Evolutionary conservation across 2,797 vertebrate genomes (phyloP).

Genomic region (Kryptopterus vitreolus): DNA sequence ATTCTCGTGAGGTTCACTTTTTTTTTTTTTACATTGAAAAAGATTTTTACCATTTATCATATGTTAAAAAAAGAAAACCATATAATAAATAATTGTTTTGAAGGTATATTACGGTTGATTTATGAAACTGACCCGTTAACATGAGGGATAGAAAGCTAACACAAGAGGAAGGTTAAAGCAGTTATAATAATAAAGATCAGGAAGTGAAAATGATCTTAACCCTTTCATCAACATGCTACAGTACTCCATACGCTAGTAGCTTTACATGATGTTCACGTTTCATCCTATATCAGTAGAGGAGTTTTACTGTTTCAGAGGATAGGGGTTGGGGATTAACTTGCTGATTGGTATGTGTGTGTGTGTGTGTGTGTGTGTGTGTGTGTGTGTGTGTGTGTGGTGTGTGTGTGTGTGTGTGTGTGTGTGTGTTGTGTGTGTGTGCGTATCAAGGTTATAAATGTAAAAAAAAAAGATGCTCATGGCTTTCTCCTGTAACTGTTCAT

Average conservation of each 20-base stretch:
- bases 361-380: constrained; percentile 1
- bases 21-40: no score
- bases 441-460: constrained; percentile 22
- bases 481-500: constrained; percentile 17
- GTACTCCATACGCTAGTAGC: constrained; percentile 5
- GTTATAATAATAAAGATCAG: neutral
- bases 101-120: no score
- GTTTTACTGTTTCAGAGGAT: constrained; percentile 4
- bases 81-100: no score
- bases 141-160: no score
- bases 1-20: no score
- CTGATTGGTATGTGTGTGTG: constrained; percentile 21
- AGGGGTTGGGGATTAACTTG: constrained; percentile 13
- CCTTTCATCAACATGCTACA: constrained; percentile 6
- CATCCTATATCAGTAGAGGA: constrained; percentile 10
- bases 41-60: no score
- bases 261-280: constrained; percentile 1
- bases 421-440: constrained; percentile 20
- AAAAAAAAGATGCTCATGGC: constrained; percentile 8
- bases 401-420: constrained; percentile 15
- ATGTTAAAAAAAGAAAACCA: no score
- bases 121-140: no score
- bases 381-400: constrained; percentile 23
- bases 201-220: no score
- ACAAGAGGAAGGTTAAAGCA: no score